These are phyloP conservation scores for Vesta saturnalis DNA, from an alignment of 2,888 invertebrate species.

Conservation along the genomic window DNA sequence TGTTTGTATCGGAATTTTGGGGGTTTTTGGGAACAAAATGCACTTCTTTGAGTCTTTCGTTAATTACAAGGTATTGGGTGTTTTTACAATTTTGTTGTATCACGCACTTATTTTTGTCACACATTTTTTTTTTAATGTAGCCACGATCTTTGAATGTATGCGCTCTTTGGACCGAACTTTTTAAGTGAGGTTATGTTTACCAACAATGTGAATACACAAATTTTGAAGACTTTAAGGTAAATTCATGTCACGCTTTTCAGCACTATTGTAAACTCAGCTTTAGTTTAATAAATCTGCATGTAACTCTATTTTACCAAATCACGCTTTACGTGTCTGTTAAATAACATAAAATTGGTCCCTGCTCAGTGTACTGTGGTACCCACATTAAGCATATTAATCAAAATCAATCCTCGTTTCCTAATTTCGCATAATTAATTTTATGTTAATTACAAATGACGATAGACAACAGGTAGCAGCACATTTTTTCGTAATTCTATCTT, in stretches of 20 bases:
- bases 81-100: constrained; percentile 11
- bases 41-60: constrained; percentile 33
- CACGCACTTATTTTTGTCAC: neutral
- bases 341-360: too few species aligned
- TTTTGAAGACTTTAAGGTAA: neutral
- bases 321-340: too few species aligned
- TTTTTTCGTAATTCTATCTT: neutral
- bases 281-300: too few species aligned
- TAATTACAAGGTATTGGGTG: constrained; percentile 33
- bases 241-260: neutral
- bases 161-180: too few species aligned
- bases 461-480: constrained; percentile 18
- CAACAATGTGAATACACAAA: too few species aligned
- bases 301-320: too few species aligned
- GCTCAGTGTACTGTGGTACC: too few species aligned
- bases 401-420: too few species aligned
- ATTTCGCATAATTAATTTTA: too few species aligned
- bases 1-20: constrained; percentile 25
- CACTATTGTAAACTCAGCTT: too few species aligned
- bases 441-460: too few species aligned
- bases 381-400: too few species aligned
- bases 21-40: constrained; percentile 34
- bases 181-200: neutral
- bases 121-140: neutral
- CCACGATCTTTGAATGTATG: neutral